A percentile compares a stretch with the other conserved stretches of the same genome.
These are phyloP conservation scores for Xylocampa areola DNA, from an alignment of 2,888 invertebrate genomes.

Conservation along the genomic window DNA sequence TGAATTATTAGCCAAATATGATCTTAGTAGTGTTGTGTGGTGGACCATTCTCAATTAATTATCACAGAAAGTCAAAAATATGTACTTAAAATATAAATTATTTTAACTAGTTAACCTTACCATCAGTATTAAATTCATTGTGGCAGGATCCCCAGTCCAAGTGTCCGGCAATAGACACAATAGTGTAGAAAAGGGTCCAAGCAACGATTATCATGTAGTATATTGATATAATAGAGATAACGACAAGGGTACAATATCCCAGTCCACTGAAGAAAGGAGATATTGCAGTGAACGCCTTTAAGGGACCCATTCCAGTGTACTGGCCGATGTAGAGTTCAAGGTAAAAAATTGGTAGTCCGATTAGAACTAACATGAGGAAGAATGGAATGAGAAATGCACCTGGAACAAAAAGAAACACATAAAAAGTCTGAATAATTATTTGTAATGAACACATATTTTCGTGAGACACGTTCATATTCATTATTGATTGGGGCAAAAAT, in stretches of 20 bases:
- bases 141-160: slow-evolving; percentile 93
- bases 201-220: slow-evolving; percentile 95
- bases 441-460: too few species aligned
- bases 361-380: slow-evolving; percentile 92
- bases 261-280: slow-evolving; percentile 91
- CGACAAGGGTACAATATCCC: slow-evolving; percentile 92
- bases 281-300: slow-evolving; percentile 90
- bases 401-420: slow-evolving; percentile 75
- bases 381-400: slow-evolving; percentile 94
- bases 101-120: too few species aligned
- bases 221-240: slow-evolving; percentile 92
- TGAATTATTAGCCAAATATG: neutral
- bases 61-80: too few species aligned
- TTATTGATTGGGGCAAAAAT: slow-evolving; percentile 1
- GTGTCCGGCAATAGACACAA: slow-evolving; percentile 91
- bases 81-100: too few species aligned
- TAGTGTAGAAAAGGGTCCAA: slow-evolving; percentile 94
- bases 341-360: slow-evolving; percentile 95
- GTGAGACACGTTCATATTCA: too few species aligned
- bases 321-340: slow-evolving; percentile 95
- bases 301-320: slow-evolving; percentile 93
- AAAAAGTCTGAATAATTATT: neutral
- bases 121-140: slow-evolving; percentile 89
- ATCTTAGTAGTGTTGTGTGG: too few species aligned
- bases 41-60: too few species aligned